phyloP scores from a whole-genome alignment of 2,888 invertebrate species.

The Ormia ochracea region DNA sequence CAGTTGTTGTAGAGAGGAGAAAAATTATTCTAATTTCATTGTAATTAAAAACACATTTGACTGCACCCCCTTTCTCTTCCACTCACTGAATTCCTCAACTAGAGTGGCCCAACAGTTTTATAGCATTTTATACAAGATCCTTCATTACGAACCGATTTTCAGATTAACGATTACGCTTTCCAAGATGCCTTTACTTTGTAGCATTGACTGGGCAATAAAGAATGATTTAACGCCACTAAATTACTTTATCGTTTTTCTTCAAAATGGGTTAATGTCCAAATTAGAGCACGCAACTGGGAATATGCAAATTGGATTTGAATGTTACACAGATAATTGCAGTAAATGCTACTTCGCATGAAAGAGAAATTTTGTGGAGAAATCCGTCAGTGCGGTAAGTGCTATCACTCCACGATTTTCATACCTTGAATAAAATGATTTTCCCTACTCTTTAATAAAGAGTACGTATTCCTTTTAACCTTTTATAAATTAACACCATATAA shows the following conservation, averaged over 20 bases:
- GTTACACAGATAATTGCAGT: too few relatives aligned
- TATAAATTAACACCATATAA: too few relatives aligned
- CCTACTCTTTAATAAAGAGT: too few relatives aligned
- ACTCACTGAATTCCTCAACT: background rate
- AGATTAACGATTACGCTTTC: background rate
- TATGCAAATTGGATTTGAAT: background rate
- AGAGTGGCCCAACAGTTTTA: constrained; percentile 17
- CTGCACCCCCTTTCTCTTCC: background rate
- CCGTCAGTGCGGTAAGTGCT: too few relatives aligned
- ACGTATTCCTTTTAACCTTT: too few relatives aligned
- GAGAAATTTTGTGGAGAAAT: too few relatives aligned
- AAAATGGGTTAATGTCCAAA: background rate
- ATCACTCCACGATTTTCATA: too few relatives aligned
- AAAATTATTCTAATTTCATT: too few relatives aligned
- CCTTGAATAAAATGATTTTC: too few relatives aligned
- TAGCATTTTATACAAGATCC: background rate
- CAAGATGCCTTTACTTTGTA: background rate
- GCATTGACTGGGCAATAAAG: background rate
- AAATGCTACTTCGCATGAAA: too few relatives aligned
- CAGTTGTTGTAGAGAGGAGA: too few relatives aligned
- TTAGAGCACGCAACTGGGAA: background rate
- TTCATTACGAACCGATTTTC: background rate
- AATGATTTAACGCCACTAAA: background rate
- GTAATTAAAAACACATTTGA: background rate
- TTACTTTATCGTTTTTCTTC: background rate